phyloP scores from a whole-genome alignment of 2,113 vertebrate genomes.

The Mustelus asterias region DNA sequence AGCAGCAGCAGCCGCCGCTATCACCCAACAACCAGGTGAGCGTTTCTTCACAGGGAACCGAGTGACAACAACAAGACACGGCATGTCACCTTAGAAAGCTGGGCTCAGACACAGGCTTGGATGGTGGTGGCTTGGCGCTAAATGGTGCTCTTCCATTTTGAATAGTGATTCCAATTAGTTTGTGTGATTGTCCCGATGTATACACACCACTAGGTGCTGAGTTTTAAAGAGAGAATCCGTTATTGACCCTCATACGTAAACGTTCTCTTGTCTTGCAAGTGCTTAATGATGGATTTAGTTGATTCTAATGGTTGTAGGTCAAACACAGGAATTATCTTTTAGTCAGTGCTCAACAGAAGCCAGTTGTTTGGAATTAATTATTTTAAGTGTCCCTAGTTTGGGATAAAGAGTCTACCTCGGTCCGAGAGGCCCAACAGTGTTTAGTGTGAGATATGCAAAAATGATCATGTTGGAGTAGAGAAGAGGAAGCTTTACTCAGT shows the following conservation, averaged over 20 bases:
- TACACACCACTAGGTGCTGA: background rate
- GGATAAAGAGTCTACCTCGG: background rate
- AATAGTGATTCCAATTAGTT: no score
- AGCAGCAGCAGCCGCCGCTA: slow-evolving; percentile 10
- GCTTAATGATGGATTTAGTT: background rate
- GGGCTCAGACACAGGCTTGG: background rate
- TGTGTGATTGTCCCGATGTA: background rate
- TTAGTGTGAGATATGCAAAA: background rate
- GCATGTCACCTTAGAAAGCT: background rate
- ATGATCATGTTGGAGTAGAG: background rate
- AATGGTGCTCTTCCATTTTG: no score
- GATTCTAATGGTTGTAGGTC: background rate
- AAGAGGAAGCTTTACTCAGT: no score
- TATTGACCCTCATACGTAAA: background rate
- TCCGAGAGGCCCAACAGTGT: background rate
- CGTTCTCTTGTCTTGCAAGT: background rate
- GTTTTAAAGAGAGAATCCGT: background rate
- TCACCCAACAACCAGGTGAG: slow-evolving; percentile 50
- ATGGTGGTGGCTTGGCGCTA: no score
- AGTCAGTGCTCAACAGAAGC: background rate
- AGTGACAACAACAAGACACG: background rate
- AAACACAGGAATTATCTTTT: background rate
- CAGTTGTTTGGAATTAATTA: no score
- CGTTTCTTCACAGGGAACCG: no score
- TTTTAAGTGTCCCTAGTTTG: background rate